Conservation (phyloP, 2,888 invertebrate species). For the Andrena hattorfiana region DNA sequence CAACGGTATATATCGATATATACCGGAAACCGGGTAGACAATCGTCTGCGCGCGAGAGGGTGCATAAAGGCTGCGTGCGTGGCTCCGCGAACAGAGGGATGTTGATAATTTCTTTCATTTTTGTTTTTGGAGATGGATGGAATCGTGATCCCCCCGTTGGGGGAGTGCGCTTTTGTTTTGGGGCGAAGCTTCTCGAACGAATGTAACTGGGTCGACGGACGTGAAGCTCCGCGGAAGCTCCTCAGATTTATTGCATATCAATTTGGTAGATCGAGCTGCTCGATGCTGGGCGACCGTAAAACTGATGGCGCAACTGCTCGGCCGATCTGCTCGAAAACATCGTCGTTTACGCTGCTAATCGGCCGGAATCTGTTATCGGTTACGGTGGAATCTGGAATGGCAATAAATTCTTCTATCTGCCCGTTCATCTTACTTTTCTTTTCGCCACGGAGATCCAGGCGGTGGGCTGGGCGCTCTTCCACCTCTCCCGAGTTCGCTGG, state of each 20-base stretch:
- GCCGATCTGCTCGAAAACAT: not conserved
- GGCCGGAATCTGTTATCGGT: constrained; percentile 57
- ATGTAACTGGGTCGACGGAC: constrained; percentile 48
- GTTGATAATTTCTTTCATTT: constrained; percentile 12
- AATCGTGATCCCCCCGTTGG: not conserved
- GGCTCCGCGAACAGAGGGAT: not conserved
- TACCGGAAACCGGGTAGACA: constrained; percentile 48
- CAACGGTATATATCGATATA: constrained; percentile 55
- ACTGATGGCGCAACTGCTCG: not conserved
- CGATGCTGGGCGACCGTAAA: not conserved
- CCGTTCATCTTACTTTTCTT: constrained; percentile 63
- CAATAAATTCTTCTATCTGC: constrained; percentile 65
- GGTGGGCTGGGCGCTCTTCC: not conserved
- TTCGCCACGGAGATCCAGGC: constrained; percentile 44
- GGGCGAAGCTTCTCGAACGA: not conserved
- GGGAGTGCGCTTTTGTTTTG: constrained; percentile 6
- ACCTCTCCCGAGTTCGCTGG: constrained; percentile 43
- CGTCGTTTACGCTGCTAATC: constrained; percentile 48
- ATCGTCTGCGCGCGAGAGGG: constrained; percentile 29
- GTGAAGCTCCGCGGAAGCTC: not conserved
- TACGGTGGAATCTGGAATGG: constrained; percentile 39
- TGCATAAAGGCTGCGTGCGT: not conserved
- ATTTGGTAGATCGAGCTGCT: not conserved
- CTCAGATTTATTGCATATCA: not conserved
- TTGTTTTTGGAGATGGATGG: not conserved